These are phyloP conservation scores for Ptilorrhoa leucosticta DNA, from an alignment of 2,113 vertebrate genomes.

Conservation along the genomic window DNA sequence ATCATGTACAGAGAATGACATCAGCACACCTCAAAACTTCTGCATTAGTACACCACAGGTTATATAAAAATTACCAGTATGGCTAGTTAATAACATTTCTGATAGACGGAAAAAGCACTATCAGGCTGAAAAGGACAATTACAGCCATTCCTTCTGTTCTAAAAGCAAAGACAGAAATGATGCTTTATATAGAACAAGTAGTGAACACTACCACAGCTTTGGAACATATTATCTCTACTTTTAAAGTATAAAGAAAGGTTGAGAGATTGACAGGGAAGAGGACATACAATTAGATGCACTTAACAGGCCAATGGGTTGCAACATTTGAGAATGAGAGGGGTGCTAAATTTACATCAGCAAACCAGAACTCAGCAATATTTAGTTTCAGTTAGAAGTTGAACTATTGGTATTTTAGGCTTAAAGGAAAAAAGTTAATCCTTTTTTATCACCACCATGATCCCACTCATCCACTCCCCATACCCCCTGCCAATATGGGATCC, in stretches of 20 bases:
- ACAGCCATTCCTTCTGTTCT: neutral
- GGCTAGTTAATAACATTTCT: neutral
- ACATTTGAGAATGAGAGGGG: neutral
- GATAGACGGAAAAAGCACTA: neutral
- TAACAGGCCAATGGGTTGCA: neutral
- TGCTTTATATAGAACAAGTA: neutral
- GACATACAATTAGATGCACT: neutral
- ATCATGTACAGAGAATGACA: neutral
- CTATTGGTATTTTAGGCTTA: neutral
- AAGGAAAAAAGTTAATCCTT: rapidly evolving
- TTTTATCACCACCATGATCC: neutral
- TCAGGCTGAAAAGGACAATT: neutral
- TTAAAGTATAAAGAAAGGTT: neutral
- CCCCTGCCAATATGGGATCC: neutral
- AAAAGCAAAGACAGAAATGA: neutral
- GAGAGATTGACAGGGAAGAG: neutral
- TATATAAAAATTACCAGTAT: neutral
- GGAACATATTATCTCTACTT: neutral
- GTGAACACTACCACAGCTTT: neutral
- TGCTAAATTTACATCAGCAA: neutral
- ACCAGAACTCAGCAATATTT: neutral
- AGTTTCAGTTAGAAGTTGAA: neutral
- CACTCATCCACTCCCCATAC: neutral
- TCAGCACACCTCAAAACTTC: neutral
- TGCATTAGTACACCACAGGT: neutral